Evolutionary conservation across 2,113 vertebrate genomes (phyloP).

Genomic region (cattle (Bos taurus)): DNA sequence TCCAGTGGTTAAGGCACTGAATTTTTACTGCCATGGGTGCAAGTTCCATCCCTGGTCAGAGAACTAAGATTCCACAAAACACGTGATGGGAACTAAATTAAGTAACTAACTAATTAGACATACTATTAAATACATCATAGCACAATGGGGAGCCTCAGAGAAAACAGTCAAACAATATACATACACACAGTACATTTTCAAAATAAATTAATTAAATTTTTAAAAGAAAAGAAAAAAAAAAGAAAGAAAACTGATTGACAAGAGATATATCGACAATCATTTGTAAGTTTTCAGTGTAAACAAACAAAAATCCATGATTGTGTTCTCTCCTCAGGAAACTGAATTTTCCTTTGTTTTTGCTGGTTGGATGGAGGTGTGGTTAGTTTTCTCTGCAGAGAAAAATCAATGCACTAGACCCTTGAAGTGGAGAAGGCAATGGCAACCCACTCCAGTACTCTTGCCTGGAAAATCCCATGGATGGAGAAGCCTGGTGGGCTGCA

Average conservation of each 20-base stretch:
- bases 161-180: not conserved
- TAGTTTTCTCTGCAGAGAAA: too few species aligned
- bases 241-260: not conserved
- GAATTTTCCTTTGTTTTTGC: too few species aligned
- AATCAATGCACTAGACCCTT: too few species aligned
- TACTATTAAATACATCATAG: not conserved
- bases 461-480: too few species aligned
- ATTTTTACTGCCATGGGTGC: not conserved
- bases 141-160: not conserved
- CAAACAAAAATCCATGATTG: not conserved
- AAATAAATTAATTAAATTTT: not conserved
- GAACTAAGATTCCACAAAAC: not conserved
- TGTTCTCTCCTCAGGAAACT: too few species aligned
- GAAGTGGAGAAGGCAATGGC: too few species aligned
- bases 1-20: not conserved
- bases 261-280: not conserved
- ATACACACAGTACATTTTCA: not conserved
- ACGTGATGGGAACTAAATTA: not conserved
- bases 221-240: not conserved
- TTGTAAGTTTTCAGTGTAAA: not conserved
- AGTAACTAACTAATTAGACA: not conserved
- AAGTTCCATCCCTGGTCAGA: not conserved
- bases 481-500: too few species aligned
- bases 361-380: too few species aligned
- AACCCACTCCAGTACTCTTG: too few species aligned